A percentile compares a stretch with the other conserved stretches of the same genome.
These are phyloP conservation scores for Gymnobelideus leadbeateri DNA, from an alignment of 2,113 vertebrate genomes.

Conservation along the genomic window DNA sequence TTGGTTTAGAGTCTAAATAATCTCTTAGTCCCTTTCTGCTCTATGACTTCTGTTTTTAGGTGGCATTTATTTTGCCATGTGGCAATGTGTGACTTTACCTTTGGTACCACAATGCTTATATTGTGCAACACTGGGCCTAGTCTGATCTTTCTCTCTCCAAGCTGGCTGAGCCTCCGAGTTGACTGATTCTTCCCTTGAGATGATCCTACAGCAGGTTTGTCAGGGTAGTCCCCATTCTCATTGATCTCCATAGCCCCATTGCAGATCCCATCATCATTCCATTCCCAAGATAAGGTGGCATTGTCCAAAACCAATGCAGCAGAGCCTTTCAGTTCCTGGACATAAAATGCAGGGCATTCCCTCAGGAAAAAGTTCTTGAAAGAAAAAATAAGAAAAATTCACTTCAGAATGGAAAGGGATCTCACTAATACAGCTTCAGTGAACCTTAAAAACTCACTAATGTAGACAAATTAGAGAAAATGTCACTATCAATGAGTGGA, in stretches of 20 bases:
- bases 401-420: not conserved
- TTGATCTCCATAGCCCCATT: constrained; percentile 15
- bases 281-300: constrained; percentile 35
- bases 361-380: constrained; percentile 61
- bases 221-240: fast-evolving
- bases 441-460: not conserved
- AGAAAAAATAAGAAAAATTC: not conserved
- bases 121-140: constrained; percentile 30
- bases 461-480: not conserved
- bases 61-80: not conserved
- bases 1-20: not conserved
- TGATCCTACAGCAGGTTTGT: not conserved
- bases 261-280: not conserved
- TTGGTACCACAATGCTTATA: constrained; percentile 44
- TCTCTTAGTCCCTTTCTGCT: not conserved
- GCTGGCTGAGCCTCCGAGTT: not conserved
- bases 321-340: constrained; percentile 44
- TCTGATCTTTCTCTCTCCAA: constrained; percentile 3
- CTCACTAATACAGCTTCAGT: not conserved
- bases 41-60: not conserved
- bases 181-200: not conserved
- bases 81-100: constrained; percentile 18
- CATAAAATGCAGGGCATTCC: constrained; percentile 20
- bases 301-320: constrained; percentile 36
- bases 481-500: not conserved